phyloP scores from a whole-genome alignment of 2,888 invertebrate species.

The Rhagonycha lutea region DNA sequence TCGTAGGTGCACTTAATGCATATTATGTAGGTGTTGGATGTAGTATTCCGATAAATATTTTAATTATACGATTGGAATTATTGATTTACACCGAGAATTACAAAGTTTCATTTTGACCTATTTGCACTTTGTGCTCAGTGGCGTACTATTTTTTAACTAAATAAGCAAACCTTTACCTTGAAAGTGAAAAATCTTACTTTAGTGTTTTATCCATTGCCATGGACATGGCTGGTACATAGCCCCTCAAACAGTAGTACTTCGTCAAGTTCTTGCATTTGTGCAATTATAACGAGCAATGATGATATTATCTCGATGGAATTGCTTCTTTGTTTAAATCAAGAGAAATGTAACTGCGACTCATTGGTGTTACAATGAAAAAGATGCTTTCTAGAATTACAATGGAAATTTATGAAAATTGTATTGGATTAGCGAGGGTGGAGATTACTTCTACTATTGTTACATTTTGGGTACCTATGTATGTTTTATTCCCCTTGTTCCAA shows the following conservation, averaged over 20 bases:
- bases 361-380: not conserved
- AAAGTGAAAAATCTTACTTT: not conserved
- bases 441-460: not conserved
- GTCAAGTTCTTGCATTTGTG: not conserved
- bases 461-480: not conserved
- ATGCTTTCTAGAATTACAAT: not conserved
- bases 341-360: not conserved
- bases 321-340: not conserved
- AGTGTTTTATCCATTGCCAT: not conserved
- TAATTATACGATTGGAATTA: not conserved
- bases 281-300: not conserved
- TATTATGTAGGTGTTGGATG: not conserved
- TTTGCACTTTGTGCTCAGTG: not conserved
- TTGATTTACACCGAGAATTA: not conserved
- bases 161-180: not conserved
- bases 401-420: not conserved
- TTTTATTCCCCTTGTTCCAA: not conserved
- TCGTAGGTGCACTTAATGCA: not conserved
- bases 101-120: not conserved
- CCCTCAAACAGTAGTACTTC: not conserved
- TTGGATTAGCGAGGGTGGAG: not conserved
- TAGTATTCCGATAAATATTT: not conserved
- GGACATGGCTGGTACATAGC: not conserved
- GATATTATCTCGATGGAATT: not conserved
- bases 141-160: not conserved